Base-by-base conservation (phyloP, 2,888 invertebrate genomes). In the Pachymerium ferrugineum region DNA sequence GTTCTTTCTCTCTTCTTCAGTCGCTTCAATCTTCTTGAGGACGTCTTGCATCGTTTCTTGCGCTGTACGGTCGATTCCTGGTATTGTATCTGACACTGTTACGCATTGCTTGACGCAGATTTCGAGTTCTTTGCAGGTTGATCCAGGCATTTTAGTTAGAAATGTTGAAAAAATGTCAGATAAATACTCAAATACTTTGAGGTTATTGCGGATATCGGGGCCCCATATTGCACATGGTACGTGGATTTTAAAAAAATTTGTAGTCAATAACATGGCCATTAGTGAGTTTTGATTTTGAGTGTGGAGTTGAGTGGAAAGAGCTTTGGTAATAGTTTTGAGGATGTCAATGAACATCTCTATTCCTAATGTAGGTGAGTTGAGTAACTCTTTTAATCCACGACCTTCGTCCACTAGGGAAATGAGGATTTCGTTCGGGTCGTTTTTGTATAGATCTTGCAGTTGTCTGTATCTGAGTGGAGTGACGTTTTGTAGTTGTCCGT, bases 391-490 rank as follows among this genome's bases (percentile, higher is more conserved):
- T 1, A 69, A 69, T 8, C 69, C 69, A 12, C 30, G 10, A 2
- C 28, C 6, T 6, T 30, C 29, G 5, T 30, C 69, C 6, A 30
- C 19, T 2, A 69, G 14, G 14, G 3, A 14, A 10, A 69, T 30
- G 33, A 69, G 10, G 30, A 69, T 69, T 30, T 69, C 69, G n/a
- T 16, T 69, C 6, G 69, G 69, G 6, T 69, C 69, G 10, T 69
- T 30, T 2, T 31, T n/a, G 1, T 29, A 10, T 1, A 69, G 14
- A 10, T 69, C 19, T 8, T 29, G 16, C 2, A 69, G 30, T 19
- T 69, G 30, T 14, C 31, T 1, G 22, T 31, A 69, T 0, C 33
- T 29, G 10, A 69, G 1, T 1, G 69, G 69, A 29, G 8, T 28
- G 3, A 69, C n/a, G 5, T 69, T 29, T 69, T 30, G 25, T 69